Base-by-base conservation (phyloP, 2,797 vertebrate genomes). In the Cheirogaleus major region DNA sequence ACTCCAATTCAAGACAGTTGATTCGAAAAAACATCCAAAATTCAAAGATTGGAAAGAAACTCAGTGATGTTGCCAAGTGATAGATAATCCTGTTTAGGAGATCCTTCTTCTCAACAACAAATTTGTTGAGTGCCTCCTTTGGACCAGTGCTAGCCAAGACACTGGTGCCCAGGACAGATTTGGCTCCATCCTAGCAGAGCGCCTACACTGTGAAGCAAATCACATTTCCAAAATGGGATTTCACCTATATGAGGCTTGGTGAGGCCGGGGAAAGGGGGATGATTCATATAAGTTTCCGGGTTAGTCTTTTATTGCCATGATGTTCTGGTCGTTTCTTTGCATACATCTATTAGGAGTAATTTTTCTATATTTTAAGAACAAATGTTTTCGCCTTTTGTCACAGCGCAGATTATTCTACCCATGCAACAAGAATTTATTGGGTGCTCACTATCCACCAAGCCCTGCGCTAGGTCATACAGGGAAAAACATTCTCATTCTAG, bases 261-360 rank as follows among this genome's bases (percentile, higher is more conserved):
- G 61, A 57, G 23, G 14, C 5, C 10, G 41, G 43, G 17, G 8
- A 4, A 5, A 32, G 48, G 43, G 7, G 17, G 5, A 27, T 20
- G 50, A 25, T 3, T n/a, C 20, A 55, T 22, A 17, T 22, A 30
- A 94, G 96, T 93, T 98, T 97, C 97, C 95, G 93, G 94, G 81
- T 98, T 96, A 95, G 96, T 97, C 83, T 97, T 95, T 98, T 80
- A 96, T 94, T 95, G 93, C 96, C 93, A 93, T 95, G 97, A 96
- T 96, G 80, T 98, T 98, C 95, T 97, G 95, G 98, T 97, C 97
- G 88, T 98, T 97, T 97, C 95, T 97, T 96, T 97, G 97, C 94
- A 97, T 97, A 97, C 97, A 98, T 97, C 97, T 98, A 97, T 98
- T 97, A 98, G 97, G 93, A 96, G 92, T 83, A 35, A 90, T 93